Base-by-base conservation (phyloP, 2,888 invertebrate genomes). In the Sisyra nigra region DNA sequence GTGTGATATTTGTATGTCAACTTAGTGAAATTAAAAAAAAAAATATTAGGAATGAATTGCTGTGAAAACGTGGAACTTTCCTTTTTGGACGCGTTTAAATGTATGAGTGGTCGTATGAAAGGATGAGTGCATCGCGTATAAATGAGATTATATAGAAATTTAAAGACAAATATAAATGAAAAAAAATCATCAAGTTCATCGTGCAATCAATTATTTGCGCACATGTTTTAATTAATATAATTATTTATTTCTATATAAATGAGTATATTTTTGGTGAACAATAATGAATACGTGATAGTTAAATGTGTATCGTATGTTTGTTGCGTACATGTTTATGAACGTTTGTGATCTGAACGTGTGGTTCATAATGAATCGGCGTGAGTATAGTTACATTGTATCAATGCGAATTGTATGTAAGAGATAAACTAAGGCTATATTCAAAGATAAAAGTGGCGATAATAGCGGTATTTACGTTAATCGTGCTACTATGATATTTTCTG, bases 321-420 rank as follows among this genome's bases (percentile, higher is more conserved):
- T 24, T 24, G 24, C 24, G 7, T 24, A 24, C 24, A 24, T 24
- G 24, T 24, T 24, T 24, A 24, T 24, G 24, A 24, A 24, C 24
- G 24, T 24, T 24, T 24, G 24, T 24, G 24, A 24, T 24, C 24
- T 24, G 24, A 24, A 24, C 35, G 42, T 13, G 19, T 38, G 43
- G 43, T 38, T 43, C 43, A 43, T 43, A 43, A 17, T 43, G 43
- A 43, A 43, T 43, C 43, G 35, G 40, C 31, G 43, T 24, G 37
- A 38, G 17, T 24, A 24, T 24, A 24, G 24, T 43, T 43, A 43
- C 43, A 43, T 43, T 43, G 43, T 43, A 43, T 43, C 43, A 43
- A 43, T 43, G 43, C 37, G 29, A 24, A n/a, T 35, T 43, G 41
- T 35, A 30, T 41, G 40, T 40, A 40, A 14, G 40, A 29, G 14